Conservation (phyloP, 2,888 invertebrate genomes). For the Ceramica pisi region DNA sequence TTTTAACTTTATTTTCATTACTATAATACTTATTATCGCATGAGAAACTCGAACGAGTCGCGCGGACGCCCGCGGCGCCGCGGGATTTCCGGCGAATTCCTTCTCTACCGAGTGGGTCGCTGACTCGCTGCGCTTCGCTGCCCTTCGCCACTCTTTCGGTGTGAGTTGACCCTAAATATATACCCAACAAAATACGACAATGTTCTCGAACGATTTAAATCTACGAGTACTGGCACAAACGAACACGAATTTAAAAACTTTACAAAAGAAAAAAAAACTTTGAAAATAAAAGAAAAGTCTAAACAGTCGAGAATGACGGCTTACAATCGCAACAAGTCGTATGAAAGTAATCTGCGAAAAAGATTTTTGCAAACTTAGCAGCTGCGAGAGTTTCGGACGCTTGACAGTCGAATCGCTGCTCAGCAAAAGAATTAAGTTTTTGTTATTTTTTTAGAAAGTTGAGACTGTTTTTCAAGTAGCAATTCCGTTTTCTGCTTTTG, state of each 20-base stretch:
- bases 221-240: slow-evolving; percentile 25
- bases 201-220: slow-evolving; percentile 12
- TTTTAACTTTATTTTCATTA: too few species aligned
- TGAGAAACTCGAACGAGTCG: too few species aligned
- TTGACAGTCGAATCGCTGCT: slow-evolving; percentile 46
- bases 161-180: too few species aligned
- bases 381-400: slow-evolving; percentile 43
- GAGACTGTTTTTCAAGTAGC: neutral
- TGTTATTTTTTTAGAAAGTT: slow-evolving; percentile 10
- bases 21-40: too few species aligned
- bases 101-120: too few species aligned
- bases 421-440: slow-evolving; percentile 31
- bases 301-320: slow-evolving; percentile 45
- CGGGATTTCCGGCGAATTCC: too few species aligned
- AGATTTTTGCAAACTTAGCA: slow-evolving; percentile 51
- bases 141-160: too few species aligned
- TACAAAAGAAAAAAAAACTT: slow-evolving; percentile 28
- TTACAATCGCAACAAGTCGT: slow-evolving; percentile 58
- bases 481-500: neutral
- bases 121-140: too few species aligned
- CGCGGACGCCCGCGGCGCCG: too few species aligned
- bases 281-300: slow-evolving; percentile 37
- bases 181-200: neutral
- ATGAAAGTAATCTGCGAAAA: slow-evolving; percentile 61
- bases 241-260: slow-evolving; percentile 33